phyloP scores from a whole-genome alignment of 2,888 invertebrate genomes.

The Barypeithes pellucidus region DNA sequence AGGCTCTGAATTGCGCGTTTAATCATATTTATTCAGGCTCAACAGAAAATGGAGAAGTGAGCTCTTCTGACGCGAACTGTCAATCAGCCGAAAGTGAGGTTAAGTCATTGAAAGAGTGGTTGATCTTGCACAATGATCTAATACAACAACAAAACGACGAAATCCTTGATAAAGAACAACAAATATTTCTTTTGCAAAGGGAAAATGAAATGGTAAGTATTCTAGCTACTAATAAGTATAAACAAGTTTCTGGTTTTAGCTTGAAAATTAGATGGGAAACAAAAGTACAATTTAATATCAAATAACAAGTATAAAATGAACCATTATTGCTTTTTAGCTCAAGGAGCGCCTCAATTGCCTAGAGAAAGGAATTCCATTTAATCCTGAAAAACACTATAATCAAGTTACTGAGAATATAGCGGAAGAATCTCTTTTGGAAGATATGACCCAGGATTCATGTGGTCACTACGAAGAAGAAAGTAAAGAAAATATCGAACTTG shows the following conservation, averaged over 20 bases:
- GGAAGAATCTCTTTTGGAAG: conserved; percentile 57
- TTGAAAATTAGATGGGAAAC: background rate
- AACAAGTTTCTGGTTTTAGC: background rate
- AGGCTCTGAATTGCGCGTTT: conserved; percentile 60
- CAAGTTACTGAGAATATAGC: conserved; percentile 50
- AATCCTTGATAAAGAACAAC: conserved; percentile 85
- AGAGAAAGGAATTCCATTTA: conserved; percentile 75
- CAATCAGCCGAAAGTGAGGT: conserved; percentile 75
- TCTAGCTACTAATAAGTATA: background rate
- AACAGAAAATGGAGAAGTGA: conserved; percentile 58
- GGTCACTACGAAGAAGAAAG: conserved; percentile 63
- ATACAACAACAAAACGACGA: conserved; percentile 93
- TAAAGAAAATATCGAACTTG: conserved; percentile 60
- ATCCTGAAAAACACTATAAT: conserved; percentile 53
- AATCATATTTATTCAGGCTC: conserved; percentile 82
- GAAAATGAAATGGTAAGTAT: conserved; percentile 84
- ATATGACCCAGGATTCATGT: conserved; percentile 69
- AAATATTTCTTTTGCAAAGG: conserved; percentile 79
- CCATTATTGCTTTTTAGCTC: conserved; percentile 60
- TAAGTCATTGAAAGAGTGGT: conserved; percentile 83
- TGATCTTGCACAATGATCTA: conserved; percentile 87
- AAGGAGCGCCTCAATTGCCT: conserved; percentile 77
- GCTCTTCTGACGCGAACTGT: conserved; percentile 58
- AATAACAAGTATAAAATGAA: conserved; percentile 23
- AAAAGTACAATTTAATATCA: background rate